Conservation (phyloP, 2,113 vertebrate genomes). For the Psilopogon haemacephalus region DNA sequence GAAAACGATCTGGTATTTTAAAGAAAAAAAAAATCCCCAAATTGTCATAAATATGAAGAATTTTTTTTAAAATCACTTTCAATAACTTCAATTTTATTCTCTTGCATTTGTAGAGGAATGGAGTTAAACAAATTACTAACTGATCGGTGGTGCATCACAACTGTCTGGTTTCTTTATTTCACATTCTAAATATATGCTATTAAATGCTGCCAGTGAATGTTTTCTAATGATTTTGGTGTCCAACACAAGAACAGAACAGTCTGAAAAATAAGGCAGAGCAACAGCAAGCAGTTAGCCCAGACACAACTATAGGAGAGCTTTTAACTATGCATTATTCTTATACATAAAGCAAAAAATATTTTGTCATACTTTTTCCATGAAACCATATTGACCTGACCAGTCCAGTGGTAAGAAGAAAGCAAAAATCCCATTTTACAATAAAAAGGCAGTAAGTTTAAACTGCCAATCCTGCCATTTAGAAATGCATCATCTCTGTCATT, state of each 20-base stretch:
- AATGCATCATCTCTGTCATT: not conserved
- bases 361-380: not conserved
- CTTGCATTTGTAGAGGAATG: not conserved
- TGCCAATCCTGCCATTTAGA: not conserved
- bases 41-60: not conserved
- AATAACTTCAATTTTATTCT: constrained; percentile 11
- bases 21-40: not conserved
- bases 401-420: not conserved
- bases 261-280: constrained; percentile 6
- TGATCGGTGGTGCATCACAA: constrained; percentile 11
- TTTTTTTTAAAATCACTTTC: not conserved
- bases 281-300: not conserved
- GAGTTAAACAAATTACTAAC: constrained; percentile 5
- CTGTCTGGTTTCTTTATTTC: constrained; percentile 6
- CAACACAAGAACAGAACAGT: not conserved
- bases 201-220: constrained; percentile 15
- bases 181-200: not conserved
- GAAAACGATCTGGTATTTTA: not conserved
- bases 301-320: not conserved
- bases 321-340: not conserved
- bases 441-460: not conserved
- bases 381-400: not conserved
- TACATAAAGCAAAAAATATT: not conserved
- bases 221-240: constrained; percentile 28
- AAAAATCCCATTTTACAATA: not conserved